Evolutionary conservation across 2,888 invertebrate species (phyloP), one percentile per base, ranked within the genome.

Genomic region (Hydraecia micacea): DNA sequence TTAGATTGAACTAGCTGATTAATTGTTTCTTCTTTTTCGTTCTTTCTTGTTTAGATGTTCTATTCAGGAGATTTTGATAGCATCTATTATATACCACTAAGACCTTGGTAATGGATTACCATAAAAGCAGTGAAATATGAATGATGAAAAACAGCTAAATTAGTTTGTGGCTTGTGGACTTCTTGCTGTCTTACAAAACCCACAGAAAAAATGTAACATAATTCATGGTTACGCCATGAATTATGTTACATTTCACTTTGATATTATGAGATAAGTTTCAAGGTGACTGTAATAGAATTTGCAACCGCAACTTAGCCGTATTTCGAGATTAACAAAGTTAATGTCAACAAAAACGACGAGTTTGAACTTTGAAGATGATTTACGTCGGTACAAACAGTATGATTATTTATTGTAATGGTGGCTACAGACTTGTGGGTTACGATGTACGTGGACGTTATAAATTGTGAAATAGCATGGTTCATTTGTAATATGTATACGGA

Each of bases 281-380:
- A 49, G 49, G 25, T 79, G 28, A 63, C 58, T 82, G 55, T 65
- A 65, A 75, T 73, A 63, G 65, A 72, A 80, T 73, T 84, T 69
- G 21, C 46, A 79, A 75, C 80, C 80, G 46, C 25, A 75, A 65
- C 80, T 67, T n/a, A 80, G 11, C 55, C 75, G 49, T 80, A 73
- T 73, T 80, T 80, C 65, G 80, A 83, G 84, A 80, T 83, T 62
- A 75, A 69, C 49, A 75, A 80, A 84, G 80, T 80, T 75, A 73
- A 75, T 75, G 65, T 73, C 75, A 75, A 75, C 76, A 83, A 65
- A 84, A 80, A 84, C 80, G 36, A 62, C n/a, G 42, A 62, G 36
- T 66, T 7, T 13, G 36, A 68, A 75, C 68, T 84, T 84, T 73
- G 52, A 69, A 83, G 15, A 36, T 74, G 58, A 68, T 52, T 25